These are phyloP conservation scores for Protosalanx chinensis DNA, from an alignment of 2,797 vertebrate species.

Conservation along the genomic window DNA sequence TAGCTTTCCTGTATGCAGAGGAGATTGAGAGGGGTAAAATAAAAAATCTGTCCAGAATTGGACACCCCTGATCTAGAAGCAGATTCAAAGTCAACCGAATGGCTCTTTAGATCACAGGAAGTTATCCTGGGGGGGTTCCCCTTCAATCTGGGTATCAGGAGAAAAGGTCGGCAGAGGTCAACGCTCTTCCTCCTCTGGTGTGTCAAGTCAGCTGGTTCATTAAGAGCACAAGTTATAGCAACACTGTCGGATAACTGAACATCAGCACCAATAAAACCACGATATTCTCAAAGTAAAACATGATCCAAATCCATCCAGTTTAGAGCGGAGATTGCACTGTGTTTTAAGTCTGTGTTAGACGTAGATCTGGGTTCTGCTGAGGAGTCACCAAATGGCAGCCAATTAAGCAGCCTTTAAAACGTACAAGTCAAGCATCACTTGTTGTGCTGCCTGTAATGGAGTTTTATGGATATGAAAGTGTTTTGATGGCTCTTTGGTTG, in stretches of 20 bases:
- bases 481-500: conserved; percentile 55
- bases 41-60: no score
- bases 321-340: conserved; percentile 24
- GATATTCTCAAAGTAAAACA: no score
- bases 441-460: conserved; percentile 62
- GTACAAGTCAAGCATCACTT: conserved; percentile 71
- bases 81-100: conserved; percentile 41
- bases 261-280: no score
- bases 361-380: conserved; percentile 39
- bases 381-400: conserved; percentile 61
- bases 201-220: conserved; percentile 30
- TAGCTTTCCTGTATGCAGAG: no score
- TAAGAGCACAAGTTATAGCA: conserved; percentile 21
- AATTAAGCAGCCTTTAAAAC: conserved; percentile 72
- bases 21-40: no score
- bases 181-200: conserved; percentile 35
- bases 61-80: conserved; percentile 24
- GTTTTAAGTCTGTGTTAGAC: conserved; percentile 27
- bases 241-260: background rate
- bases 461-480: conserved; percentile 63
- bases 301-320: no score
- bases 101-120: conserved; percentile 26
- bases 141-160: conserved; percentile 28
- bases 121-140: conserved; percentile 33
- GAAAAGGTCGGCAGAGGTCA: conserved; percentile 37